These are phyloP conservation scores for Prunella strophiata DNA, from an alignment of 2,797 vertebrate species.

Conservation along the genomic window DNA sequence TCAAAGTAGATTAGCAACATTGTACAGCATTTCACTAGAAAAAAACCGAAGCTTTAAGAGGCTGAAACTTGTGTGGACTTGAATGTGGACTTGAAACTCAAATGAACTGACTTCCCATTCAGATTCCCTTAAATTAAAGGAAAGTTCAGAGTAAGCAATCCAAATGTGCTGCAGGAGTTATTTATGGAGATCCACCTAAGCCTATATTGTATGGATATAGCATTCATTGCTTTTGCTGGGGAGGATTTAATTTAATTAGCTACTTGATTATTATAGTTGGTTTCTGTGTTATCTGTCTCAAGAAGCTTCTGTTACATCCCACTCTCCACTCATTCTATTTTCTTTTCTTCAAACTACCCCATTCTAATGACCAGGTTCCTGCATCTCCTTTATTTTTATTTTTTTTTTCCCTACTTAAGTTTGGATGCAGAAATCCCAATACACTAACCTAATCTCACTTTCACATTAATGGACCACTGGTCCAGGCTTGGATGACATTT, in stretches of 20 bases:
- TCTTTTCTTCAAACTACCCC: neutral
- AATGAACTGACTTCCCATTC: neutral
- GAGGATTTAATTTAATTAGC: neutral
- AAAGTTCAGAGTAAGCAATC: neutral
- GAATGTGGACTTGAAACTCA: neutral
- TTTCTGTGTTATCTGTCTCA: neutral
- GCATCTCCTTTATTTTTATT: neutral
- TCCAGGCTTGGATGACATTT: neutral
- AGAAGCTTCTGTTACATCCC: neutral
- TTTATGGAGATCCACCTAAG: neutral
- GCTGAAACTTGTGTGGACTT: neutral
- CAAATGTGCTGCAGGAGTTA: neutral
- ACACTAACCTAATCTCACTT: neutral
- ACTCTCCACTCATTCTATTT: neutral
- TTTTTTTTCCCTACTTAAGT: neutral
- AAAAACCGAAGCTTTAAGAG: neutral
- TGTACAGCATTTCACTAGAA: neutral
- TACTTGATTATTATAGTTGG: neutral
- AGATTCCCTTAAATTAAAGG: neutral
- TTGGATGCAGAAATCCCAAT: neutral
- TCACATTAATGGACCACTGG: neutral
- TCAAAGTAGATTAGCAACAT: neutral
- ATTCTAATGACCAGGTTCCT: neutral
- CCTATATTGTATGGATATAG: neutral
- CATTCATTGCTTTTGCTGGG: neutral